Conservation (phyloP, 2,888 invertebrate species). For the Drosophila eohydei region DNA sequence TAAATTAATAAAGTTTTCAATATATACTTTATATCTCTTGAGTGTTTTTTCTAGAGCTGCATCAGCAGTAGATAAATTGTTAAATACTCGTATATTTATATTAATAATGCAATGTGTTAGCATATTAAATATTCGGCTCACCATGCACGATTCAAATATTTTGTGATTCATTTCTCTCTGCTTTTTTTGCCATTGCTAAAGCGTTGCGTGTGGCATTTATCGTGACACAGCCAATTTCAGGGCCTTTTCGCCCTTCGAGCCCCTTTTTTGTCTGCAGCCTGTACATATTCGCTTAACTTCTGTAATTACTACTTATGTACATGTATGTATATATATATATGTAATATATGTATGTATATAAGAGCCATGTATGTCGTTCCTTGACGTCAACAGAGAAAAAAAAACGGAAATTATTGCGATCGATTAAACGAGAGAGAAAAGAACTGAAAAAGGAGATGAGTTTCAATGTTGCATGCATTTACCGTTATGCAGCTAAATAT, state of each 20-base stretch:
- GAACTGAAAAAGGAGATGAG: constrained; percentile 1
- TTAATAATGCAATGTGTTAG: not conserved
- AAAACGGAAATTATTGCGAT: constrained; percentile 37
- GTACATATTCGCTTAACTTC: constrained; percentile 47
- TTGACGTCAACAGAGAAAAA: constrained; percentile 56
- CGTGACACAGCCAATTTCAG: constrained; percentile 65
- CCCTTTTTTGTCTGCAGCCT: constrained; percentile 28
- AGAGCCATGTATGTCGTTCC: constrained; percentile 9
- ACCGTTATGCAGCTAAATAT: not conserved
- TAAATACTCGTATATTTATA: not conserved
- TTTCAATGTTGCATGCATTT: constrained; percentile 7
- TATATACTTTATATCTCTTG: not conserved
- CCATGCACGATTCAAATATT: not conserved
- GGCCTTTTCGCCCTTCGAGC: constrained; percentile 36
- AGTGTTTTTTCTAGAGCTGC: not conserved
- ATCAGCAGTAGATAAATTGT: not conserved
- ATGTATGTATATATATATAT: constrained; percentile 8
- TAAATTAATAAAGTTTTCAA: not conserved
- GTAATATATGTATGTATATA: constrained; percentile 3
- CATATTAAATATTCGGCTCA: constrained; percentile 13
- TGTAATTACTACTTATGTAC: constrained; percentile 53
- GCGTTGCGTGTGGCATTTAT: constrained; percentile 57
- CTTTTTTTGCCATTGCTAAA: constrained; percentile 39
- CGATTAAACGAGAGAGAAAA: constrained; percentile 47
- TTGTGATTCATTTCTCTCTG: constrained; percentile 25